Evolutionary conservation across 2,888 invertebrate genomes (phyloP).

Genomic region (Sphecodes monilicornis): DNA sequence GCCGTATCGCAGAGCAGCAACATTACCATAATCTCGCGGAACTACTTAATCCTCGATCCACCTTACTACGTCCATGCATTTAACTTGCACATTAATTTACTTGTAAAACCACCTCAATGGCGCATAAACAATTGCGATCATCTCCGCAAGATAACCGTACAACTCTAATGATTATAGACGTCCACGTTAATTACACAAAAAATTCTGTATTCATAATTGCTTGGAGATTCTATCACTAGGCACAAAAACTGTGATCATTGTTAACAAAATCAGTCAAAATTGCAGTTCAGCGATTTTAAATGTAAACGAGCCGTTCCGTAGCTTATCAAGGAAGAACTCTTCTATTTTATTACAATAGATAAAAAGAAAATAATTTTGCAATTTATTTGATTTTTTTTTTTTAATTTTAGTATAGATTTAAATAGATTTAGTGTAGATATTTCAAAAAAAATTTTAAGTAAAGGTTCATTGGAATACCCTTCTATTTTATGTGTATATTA

Average conservation of each 20-base stretch:
- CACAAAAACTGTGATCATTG: neutral
- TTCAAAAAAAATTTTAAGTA: no score
- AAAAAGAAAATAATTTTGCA: neutral
- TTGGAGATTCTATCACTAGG: neutral
- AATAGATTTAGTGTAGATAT: no score
- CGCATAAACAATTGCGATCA: neutral
- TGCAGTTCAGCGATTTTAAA: no score
- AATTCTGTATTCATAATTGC: neutral
- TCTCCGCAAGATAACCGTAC: neutral
- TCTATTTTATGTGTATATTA: no score
- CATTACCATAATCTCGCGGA: conserved; percentile 31
- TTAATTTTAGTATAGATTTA: no score
- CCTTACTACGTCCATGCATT: conserved; percentile 7
- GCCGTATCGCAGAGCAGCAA: conserved; percentile 17
- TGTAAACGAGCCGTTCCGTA: no score
- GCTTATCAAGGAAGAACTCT: no score
- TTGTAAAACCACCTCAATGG: neutral
- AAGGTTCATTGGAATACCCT: no score
- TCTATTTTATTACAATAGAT: neutral
- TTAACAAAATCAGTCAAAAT: neutral
- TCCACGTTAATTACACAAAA: neutral
- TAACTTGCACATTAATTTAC: conserved; percentile 24
- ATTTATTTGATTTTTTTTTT: neutral
- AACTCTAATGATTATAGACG: neutral
- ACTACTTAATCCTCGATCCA: conserved; percentile 26